Base-by-base conservation (phyloP, 2,113 vertebrate genomes). In the Perognathus longimembris region DNA sequence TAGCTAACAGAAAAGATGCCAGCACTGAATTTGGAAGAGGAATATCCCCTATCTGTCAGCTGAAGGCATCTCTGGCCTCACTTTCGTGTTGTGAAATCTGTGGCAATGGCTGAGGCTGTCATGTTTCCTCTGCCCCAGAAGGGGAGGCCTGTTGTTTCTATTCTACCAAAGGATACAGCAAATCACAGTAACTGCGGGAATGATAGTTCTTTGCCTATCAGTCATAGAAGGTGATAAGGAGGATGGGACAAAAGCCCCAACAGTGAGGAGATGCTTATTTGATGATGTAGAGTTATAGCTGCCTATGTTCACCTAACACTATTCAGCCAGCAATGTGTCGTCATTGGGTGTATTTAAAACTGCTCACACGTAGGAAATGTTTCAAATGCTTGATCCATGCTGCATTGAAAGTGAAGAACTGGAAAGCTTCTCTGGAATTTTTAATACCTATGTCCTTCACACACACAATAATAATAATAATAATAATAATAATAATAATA, bases 1-100 rank as follows among this genome's bases (percentile, higher is more conserved):
- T 5, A 89, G 50, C 91, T 93, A 93, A 96, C 14, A 95, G 57
- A 94, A 69, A 84, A 97, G 73, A 96, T 45, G 63, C 7, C 26
- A 70, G 88, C n/a, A 75, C 42, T 91, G 75, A 89, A 61, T 45
- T 97, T 95, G 1, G 17, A 57, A 95, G 50, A 80, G 95, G 88
- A 85, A 42, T 0, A 0, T 90, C 95, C 36, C 78, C 28, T 32
- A 66, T 80, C 66, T 91, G 59, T 94, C 92, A 97, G 70, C 17
- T 12, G 5, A 92, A 95, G 89, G 63, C 66, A 78, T 24, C 0
- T 0, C 26, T 63, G 17, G 9, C 21, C 24, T 10, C 6, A 61
- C 57, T 80, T 89, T 79, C 21, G 40, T 7, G 7, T 40, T 57
- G 57, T 32, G n/a, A 28, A 75, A 22, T 66, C 7, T 1, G 4